Conservation (phyloP, 2,797 vertebrate genomes). For the Neoniphon sammara region DNA sequence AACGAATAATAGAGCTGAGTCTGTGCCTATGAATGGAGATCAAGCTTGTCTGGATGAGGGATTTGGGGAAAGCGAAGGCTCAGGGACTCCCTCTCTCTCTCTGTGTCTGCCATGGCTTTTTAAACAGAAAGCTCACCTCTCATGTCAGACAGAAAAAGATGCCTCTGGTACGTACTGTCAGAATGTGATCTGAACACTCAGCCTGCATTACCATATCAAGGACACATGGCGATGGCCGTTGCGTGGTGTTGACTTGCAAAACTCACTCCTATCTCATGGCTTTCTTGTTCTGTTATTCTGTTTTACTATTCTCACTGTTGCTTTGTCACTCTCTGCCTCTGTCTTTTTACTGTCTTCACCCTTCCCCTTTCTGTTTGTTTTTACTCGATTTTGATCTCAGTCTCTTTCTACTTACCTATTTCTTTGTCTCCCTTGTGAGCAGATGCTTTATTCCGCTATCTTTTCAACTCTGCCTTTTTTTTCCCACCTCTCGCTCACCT, state of each 20-base stretch:
- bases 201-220: slow-evolving; percentile 76
- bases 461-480: slow-evolving; percentile 3
- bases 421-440: slow-evolving; percentile 2
- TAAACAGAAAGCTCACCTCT: slow-evolving; percentile 66
- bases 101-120: slow-evolving; percentile 17
- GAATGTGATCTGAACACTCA: slow-evolving; percentile 55
- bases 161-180: slow-evolving; percentile 65
- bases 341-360: slow-evolving; percentile 28
- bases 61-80: slow-evolving; percentile 56
- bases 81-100: slow-evolving; percentile 47
- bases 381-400: slow-evolving; percentile 32
- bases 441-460: slow-evolving; percentile 22
- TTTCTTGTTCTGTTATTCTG: slow-evolving; percentile 36
- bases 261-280: slow-evolving; percentile 36
- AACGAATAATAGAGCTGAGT: slow-evolving; percentile 53
- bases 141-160: slow-evolving; percentile 55
- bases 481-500: slow-evolving; percentile 31
- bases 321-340: slow-evolving; percentile 50
- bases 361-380: neutral
- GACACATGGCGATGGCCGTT: slow-evolving; percentile 54
- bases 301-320: slow-evolving; percentile 15
- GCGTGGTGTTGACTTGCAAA: slow-evolving; percentile 60
- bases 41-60: slow-evolving; percentile 72
- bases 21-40: slow-evolving; percentile 68
- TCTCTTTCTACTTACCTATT: slow-evolving; percentile 28